phyloP scores from a whole-genome alignment of 2,888 invertebrate species.

The Baccha elongata region DNA sequence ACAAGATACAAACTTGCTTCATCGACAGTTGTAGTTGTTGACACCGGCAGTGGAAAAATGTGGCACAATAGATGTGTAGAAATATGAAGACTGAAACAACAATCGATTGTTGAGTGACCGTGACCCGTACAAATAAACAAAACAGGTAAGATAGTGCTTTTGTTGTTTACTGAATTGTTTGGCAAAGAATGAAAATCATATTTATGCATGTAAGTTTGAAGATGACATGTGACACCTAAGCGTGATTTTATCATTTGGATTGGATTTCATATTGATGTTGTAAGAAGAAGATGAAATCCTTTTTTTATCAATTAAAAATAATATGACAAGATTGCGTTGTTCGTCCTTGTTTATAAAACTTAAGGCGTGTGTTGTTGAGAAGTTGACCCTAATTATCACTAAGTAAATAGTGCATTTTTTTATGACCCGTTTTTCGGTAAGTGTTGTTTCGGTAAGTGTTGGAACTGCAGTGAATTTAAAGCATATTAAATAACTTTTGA shows the following conservation, averaged over 20 bases:
- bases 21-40: no score
- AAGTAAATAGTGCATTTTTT: no score
- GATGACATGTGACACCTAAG: slow-evolving; percentile 23
- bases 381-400: no score
- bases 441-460: no score
- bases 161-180: slow-evolving; percentile 7
- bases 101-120: slow-evolving; percentile 64
- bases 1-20: slow-evolving; percentile 43
- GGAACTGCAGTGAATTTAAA: no score
- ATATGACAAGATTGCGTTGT: no score
- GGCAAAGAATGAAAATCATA: slow-evolving; percentile 12
- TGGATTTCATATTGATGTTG: not conserved
- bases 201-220: not conserved
- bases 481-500: no score
- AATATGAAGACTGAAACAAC: slow-evolving; percentile 24
- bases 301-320: no score
- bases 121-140: slow-evolving; percentile 42
- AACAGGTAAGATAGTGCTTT: slow-evolving; percentile 49
- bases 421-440: no score
- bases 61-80: slow-evolving; percentile 14
- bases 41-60: slow-evolving; percentile 36
- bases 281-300: no score
- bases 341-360: no score
- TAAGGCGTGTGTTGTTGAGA: no score
- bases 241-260: slow-evolving; percentile 1